Conservation (phyloP, 2,113 vertebrate species). For the Petrocephalus microphthalmus region DNA sequence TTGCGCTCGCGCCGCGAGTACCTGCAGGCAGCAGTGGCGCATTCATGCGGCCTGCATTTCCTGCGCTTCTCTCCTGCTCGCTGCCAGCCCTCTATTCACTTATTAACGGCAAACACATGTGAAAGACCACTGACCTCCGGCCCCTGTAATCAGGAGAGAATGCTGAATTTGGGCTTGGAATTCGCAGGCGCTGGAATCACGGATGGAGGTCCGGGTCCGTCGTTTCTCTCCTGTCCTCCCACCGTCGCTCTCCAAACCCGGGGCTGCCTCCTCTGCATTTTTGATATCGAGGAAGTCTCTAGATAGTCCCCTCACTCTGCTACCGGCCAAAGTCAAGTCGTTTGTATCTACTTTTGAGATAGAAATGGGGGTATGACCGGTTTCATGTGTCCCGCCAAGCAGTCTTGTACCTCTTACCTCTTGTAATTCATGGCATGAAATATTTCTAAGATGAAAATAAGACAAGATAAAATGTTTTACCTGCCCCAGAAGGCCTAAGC, state of each 20-base stretch:
- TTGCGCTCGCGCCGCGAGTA: neutral
- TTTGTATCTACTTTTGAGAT: neutral
- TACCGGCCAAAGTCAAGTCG: neutral
- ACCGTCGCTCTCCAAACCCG: neutral
- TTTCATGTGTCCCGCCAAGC: neutral
- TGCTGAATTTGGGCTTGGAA: conserved; percentile 31
- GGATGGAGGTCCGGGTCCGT: conserved; percentile 21
- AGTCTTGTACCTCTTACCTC: neutral
- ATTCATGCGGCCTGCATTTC: conserved; percentile 18
- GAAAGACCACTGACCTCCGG: conserved; percentile 34
- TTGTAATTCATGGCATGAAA: neutral
- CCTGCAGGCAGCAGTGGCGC: neutral
- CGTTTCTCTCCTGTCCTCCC: conserved; percentile 5
- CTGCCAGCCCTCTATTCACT: conserved; percentile 10
- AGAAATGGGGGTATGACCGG: neutral
- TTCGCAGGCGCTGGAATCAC: conserved; percentile 31
- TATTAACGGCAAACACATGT: conserved; percentile 40
- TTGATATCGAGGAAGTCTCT: neutral
- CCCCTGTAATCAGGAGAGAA: conserved; percentile 40
- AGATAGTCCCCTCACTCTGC: neutral
- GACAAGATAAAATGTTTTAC: neutral
- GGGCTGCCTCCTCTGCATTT: neutral
- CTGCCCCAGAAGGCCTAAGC: neutral
- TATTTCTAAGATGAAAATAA: neutral
- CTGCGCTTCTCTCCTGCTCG: conserved; percentile 30